phyloP scores from a whole-genome alignment of 2,888 invertebrate genomes.

The Exocentrus adspersus region DNA sequence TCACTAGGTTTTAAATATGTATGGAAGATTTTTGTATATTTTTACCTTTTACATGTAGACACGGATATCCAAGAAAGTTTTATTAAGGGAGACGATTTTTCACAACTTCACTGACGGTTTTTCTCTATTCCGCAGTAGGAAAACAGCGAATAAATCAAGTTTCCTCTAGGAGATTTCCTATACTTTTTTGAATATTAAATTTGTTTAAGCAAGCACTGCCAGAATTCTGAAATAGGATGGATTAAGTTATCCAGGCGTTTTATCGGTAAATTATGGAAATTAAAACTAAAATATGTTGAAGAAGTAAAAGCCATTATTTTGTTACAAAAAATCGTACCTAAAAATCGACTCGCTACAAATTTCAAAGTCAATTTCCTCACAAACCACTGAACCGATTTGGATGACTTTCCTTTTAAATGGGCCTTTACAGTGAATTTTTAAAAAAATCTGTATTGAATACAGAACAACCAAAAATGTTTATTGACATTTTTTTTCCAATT shows the following conservation, averaged over 20 bases:
- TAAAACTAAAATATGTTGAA: no score
- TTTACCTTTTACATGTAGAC: neutral
- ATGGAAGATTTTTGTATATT: no score
- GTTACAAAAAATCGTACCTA: no score
- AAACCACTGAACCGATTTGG: no score
- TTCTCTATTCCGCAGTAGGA: neutral
- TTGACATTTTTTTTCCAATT: no score
- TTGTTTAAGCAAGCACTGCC: neutral
- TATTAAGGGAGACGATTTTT: neutral
- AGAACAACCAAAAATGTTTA: no score
- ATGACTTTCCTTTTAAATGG: no score
- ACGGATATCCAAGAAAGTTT: conserved; percentile 2
- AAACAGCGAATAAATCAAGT: neutral
- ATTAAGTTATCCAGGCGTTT: neutral
- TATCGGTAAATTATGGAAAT: neutral
- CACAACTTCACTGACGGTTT: neutral
- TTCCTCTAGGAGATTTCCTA: neutral
- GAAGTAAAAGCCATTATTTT: no score
- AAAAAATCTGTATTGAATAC: no score
- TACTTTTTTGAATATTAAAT: neutral
- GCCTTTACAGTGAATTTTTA: no score
- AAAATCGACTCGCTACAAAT: no score
- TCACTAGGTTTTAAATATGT: conserved; percentile 1
- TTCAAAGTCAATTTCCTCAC: no score
- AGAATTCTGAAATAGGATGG: neutral